Percentiles rank a stretch among this genome's conserved stretches.
Evolutionary conservation across 2,113 vertebrate genomes (phyloP).

Genomic region (Rhineura floridana): DNA sequence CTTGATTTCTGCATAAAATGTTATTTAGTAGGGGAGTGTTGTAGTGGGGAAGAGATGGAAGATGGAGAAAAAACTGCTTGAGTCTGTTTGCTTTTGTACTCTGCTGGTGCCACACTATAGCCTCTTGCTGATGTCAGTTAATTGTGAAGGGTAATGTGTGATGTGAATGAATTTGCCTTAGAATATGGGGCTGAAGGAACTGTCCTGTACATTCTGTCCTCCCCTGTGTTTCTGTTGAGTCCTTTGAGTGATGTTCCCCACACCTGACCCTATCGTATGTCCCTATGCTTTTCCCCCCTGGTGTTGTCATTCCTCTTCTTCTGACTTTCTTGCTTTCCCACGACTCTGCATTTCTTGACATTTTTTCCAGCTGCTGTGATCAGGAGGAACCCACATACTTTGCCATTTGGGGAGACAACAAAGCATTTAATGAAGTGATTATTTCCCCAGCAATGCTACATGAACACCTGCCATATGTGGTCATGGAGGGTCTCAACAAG

Average conservation of each 20-base stretch:
- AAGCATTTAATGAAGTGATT: slow-evolving; percentile 97
- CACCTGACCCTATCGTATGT: background rate
- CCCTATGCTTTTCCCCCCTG: background rate
- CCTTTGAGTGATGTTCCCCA: background rate
- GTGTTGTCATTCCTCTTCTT: too few species aligned
- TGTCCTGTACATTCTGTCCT: background rate
- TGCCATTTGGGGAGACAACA: slow-evolving; percentile 98
- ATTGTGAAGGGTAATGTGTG: background rate
- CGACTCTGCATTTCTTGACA: background rate
- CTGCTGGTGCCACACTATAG: background rate
- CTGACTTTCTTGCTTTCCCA: background rate
- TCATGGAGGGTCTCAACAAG: slow-evolving; percentile 98
- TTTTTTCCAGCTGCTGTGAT: slow-evolving; percentile 85
- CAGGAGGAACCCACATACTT: slow-evolving; percentile 98
- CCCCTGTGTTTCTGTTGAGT: background rate
- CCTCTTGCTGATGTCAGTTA: background rate
- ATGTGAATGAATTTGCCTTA: background rate
- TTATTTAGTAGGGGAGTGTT: rapidly evolving
- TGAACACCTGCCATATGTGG: slow-evolving; percentile 95
- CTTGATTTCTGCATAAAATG: background rate
- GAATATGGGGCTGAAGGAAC: background rate
- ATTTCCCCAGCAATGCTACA: slow-evolving; percentile 98
- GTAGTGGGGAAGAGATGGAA: rapidly evolving
- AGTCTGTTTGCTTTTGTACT: background rate
- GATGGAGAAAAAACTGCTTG: rapidly evolving